A percentile compares a stretch with the other conserved stretches of the same genome.
Conservation (phyloP, 92 coral and sea anemone genomes). For the Hydrozoanthus gracilis region DNA sequence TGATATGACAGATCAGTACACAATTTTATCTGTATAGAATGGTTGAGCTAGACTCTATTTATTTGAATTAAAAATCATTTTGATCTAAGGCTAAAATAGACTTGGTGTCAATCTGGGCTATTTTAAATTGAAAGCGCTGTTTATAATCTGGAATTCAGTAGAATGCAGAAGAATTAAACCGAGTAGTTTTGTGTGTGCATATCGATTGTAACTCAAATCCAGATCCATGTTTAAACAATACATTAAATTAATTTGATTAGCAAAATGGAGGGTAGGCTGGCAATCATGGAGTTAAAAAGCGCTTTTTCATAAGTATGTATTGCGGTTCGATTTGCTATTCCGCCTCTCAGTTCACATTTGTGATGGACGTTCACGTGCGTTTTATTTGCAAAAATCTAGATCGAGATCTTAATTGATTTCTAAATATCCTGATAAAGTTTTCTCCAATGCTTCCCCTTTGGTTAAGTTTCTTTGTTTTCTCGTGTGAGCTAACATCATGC, state of each 20-base stretch:
- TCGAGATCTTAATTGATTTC: no score
- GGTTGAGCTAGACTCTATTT: slow-evolving; percentile 20
- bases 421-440: no score
- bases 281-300: slow-evolving; percentile 19
- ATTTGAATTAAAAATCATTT: slow-evolving; percentile 15
- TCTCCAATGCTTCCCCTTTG: background rate
- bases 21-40: slow-evolving; percentile 17
- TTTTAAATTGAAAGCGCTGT: no score
- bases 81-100: slow-evolving; percentile 18
- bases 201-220: slow-evolving; percentile 19
- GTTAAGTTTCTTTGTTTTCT: slow-evolving; percentile 18
- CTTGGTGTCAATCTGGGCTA: no score
- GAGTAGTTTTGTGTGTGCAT: slow-evolving; percentile 20
- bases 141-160: slow-evolving; percentile 17
- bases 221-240: slow-evolving; percentile 14
- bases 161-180: slow-evolving; percentile 19
- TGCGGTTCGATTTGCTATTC: slow-evolving; percentile 14
- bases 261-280: slow-evolving; percentile 18
- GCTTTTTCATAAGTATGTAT: slow-evolving; percentile 17
- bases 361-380: slow-evolving; percentile 14
- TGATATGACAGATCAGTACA: slow-evolving; percentile 19
- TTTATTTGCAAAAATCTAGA: no score
- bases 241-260: slow-evolving; percentile 7
- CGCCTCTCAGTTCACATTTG: no score
- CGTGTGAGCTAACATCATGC: slow-evolving; percentile 17